phyloP scores from a whole-genome alignment of 2,113 vertebrate genomes.

The Miniopterus natalensis region DNA sequence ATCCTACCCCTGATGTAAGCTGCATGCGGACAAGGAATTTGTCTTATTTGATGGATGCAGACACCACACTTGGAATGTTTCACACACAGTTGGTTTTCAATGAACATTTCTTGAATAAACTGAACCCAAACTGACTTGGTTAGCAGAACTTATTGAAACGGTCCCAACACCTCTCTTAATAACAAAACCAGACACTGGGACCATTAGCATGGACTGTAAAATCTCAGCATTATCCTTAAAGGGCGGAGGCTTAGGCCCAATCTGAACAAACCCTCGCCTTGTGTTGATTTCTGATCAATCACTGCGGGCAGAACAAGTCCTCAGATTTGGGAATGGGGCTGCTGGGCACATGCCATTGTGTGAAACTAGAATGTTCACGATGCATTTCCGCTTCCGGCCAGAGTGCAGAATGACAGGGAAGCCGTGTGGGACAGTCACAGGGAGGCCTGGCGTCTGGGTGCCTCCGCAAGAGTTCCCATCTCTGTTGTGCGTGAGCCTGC shows the following conservation, averaged over 20 bases:
- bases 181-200: neutral
- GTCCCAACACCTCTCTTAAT: neutral
- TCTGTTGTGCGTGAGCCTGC: neutral
- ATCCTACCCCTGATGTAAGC: neutral
- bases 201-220: too few relatives aligned
- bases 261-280: neutral
- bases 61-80: neutral
- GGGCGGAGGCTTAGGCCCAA: neutral
- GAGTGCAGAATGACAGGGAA: neutral
- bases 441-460: accelerated
- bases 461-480: neutral
- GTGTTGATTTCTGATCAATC: neutral
- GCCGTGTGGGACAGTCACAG: neutral
- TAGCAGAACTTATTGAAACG: neutral
- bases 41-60: neutral
- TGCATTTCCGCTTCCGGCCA: neutral
- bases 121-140: neutral
- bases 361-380: neutral
- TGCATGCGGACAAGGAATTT: neutral
- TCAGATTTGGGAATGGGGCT: neutral
- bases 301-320: neutral
- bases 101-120: neutral
- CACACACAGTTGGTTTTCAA: neutral
- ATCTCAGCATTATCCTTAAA: neutral
- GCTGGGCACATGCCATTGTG: accelerated